Evolutionary conservation across 2,888 invertebrate species (phyloP), one percentile per base, ranked within the genome.

Genomic region (Cerastis rubricosa): DNA sequence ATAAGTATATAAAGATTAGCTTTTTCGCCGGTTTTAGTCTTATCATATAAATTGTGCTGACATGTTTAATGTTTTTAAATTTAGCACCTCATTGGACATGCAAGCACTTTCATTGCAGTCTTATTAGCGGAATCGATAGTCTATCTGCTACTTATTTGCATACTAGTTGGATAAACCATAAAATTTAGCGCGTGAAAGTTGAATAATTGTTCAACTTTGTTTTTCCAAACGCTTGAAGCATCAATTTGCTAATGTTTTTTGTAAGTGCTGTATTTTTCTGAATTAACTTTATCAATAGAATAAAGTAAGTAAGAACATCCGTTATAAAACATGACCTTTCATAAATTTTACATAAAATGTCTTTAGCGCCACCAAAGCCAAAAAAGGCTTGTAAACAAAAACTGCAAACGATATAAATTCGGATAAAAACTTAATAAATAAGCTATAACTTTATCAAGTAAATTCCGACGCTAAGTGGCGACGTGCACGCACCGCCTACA

Each of bases 401-500:
- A 69, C 74, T 54, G 63, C 64, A 47, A 81, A 49, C 47, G 64
- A 25, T 65, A 45, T 79, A 70, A 67, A 76, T 74, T 76, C 14
- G 12, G 61, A 73, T 76, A 78, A 84, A 71, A 73, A 63, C 61
- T 72, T 51, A 83, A 74, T 74, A 71, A 81, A 66, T 76, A 73
- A 68, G 68, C 74, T 61, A 59, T 75, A 74, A 76, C 64, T 76
- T 77, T 78, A 81, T 85, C 73, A 80, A 77, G 64, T 61, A 73
- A 76, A 81, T 73, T 25, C 78, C 71, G 63, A 57, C 25, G 79
- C 65, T 76, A 77, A 86, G 83, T 80, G 70, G 66, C 67, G 66
- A 83, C 66, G 81, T 76, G 72, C 69, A 72, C 76, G 40, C 76
- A 66, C 73, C 84, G 51, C 88, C 83, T 66, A 85, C 77, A 66